phyloP scores from a whole-genome alignment of 2,113 vertebrate genomes.

The Ailuropoda melanoleuca region DNA sequence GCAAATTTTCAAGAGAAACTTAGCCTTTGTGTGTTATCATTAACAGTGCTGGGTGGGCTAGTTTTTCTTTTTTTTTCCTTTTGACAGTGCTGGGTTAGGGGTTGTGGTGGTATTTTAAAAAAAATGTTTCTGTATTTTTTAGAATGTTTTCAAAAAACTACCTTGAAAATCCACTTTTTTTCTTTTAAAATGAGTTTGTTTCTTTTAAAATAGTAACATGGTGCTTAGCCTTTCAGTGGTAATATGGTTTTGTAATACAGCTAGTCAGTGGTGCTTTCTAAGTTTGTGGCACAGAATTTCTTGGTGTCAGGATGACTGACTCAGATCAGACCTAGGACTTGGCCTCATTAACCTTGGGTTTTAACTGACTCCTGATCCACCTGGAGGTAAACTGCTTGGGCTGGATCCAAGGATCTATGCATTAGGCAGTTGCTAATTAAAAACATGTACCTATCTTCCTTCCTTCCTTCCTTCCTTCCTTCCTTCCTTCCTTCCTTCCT shows the following conservation, averaged over 20 bases:
- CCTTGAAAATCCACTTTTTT: not conserved
- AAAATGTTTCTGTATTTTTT: not conserved
- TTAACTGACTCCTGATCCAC: not conserved
- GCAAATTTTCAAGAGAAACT: not conserved
- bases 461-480: not conserved
- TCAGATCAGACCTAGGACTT: not conserved
- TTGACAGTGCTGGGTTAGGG: not conserved
- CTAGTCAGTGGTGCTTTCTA: not conserved
- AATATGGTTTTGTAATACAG: not conserved
- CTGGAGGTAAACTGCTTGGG: not conserved
- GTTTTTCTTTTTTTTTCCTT: not conserved
- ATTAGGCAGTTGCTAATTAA: constrained; percentile 12
- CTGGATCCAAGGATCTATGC: not conserved
- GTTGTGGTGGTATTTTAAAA: not conserved
- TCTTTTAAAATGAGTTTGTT: not conserved
- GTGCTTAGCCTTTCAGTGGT: not conserved
- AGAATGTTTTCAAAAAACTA: not conserved
- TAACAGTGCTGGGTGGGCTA: not conserved
- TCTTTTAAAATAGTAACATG: not conserved
- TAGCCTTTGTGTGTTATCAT: not conserved
- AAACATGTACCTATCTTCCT: not conserved
- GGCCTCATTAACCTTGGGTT: not conserved
- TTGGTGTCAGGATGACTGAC: not conserved
- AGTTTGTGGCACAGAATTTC: constrained; percentile 3
- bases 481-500: too few species aligned